Conservation (phyloP, 2,797 vertebrate genomes). For the Gastrophryne carolinensis region DNA sequence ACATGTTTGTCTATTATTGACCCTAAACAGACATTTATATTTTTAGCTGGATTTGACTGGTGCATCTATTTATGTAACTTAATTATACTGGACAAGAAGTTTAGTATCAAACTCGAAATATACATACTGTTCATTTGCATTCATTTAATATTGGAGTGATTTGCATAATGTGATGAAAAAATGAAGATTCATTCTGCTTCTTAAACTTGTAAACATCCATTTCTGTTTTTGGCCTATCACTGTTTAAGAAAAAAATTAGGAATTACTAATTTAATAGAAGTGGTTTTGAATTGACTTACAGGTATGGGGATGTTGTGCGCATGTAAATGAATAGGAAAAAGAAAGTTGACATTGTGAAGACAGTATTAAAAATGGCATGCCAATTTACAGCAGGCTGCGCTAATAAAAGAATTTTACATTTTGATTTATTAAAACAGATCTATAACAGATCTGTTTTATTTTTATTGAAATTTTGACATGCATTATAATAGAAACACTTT, state of each 20-base stretch:
- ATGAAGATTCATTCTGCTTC: not conserved
- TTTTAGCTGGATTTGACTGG: too few relatives aligned
- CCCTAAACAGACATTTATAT: too few relatives aligned
- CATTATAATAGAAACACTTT: too few relatives aligned
- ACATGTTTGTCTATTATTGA: too few relatives aligned
- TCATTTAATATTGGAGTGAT: not conserved
- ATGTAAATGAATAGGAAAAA: not conserved
- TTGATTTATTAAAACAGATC: not conserved
- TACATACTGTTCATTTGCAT: not conserved
- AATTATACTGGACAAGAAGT: not conserved
- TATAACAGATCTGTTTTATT: not conserved
- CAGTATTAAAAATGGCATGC: not conserved
- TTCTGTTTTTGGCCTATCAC: not conserved
- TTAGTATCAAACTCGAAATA: not conserved
- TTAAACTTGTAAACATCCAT: constrained; percentile 26
- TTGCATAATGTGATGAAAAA: constrained; percentile 1
- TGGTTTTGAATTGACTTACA: not conserved
- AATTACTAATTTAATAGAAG: constrained; percentile 4
- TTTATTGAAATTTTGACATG: not conserved
- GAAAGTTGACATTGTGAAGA: not conserved
- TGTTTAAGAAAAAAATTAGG: not conserved
- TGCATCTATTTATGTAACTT: too few relatives aligned
- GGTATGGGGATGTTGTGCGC: not conserved
- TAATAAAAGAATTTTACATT: not conserved
- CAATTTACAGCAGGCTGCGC: not conserved